These are phyloP conservation scores for Riparia riparia DNA, from an alignment of 2,113 vertebrate genomes.

Conservation along the genomic window DNA sequence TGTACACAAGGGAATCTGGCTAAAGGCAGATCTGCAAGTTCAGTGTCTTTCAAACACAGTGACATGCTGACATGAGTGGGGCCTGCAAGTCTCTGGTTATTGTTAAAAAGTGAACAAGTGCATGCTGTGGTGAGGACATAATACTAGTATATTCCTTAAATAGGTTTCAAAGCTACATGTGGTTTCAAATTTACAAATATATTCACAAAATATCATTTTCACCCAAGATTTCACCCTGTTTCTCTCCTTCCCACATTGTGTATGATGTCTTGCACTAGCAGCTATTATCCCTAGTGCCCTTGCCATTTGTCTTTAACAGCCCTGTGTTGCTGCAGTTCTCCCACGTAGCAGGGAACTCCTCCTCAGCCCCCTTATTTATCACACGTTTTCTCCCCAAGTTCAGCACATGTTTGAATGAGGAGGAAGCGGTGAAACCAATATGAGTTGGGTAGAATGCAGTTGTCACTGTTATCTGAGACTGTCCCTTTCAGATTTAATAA, in stretches of 20 bases:
- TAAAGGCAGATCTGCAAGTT: background rate
- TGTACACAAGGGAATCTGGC: background rate
- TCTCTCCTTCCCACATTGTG: background rate
- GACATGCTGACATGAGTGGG: fast-evolving
- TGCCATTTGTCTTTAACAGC: background rate
- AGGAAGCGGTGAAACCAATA: background rate
- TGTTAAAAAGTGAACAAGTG: background rate
- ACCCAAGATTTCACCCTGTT: background rate
- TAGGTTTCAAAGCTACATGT: background rate
- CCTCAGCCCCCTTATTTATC: background rate
- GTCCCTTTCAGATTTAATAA: background rate
- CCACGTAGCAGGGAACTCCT: background rate
- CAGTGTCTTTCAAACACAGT: background rate
- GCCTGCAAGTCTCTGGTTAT: background rate
- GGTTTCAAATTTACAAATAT: background rate
- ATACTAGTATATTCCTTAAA: background rate
- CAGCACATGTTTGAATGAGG: background rate
- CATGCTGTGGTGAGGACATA: fast-evolving
- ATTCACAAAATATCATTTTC: background rate
- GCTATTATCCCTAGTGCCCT: background rate
- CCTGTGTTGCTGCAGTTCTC: background rate
- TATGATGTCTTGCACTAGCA: background rate
- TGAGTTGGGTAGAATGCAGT: background rate
- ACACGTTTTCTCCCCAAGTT: background rate
- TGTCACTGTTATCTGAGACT: background rate